Percentiles rank a stretch among this genome's conserved stretches.
Conservation (phyloP, 2,113 vertebrate species). For the Megaceryle maxima region DNA sequence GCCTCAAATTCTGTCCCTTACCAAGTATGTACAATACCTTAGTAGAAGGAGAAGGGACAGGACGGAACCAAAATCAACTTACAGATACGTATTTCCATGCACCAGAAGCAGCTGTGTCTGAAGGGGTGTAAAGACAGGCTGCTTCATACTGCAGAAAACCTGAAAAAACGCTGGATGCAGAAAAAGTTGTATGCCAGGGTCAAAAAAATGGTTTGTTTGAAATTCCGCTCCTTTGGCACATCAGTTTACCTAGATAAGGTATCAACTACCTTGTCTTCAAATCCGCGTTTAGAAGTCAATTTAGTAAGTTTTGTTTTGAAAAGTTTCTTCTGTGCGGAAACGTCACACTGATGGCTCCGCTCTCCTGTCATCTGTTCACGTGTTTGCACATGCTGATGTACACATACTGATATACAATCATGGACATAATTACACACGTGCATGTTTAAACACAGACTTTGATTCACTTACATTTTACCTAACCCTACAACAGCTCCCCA, state of each 20-base stretch:
- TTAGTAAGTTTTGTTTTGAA: neutral
- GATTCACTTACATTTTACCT: neutral
- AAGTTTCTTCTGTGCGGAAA: neutral
- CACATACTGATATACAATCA: neutral
- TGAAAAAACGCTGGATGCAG: neutral
- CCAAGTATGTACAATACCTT: neutral
- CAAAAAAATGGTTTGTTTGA: neutral
- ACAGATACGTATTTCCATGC: neutral
- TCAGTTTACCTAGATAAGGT: neutral
- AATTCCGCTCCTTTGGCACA: neutral
- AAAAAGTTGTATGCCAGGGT: neutral
- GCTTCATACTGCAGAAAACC: neutral
- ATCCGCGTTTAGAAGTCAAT: neutral
- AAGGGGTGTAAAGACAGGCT: neutral
- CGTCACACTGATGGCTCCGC: neutral
- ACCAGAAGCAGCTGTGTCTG: neutral
- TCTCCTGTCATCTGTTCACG: accelerated
- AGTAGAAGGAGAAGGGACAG: neutral
- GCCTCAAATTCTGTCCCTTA: neutral
- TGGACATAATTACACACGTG: accelerated
- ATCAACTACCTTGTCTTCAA: neutral
- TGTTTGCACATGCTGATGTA: neutral
- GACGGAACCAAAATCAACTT: neutral
- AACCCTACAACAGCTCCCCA: neutral
- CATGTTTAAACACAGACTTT: neutral